Percentiles rank a stretch among this genome's conserved stretches.
phyloP scores from a whole-genome alignment of 2,888 invertebrate genomes.

The Leistus spinibarbis region DNA sequence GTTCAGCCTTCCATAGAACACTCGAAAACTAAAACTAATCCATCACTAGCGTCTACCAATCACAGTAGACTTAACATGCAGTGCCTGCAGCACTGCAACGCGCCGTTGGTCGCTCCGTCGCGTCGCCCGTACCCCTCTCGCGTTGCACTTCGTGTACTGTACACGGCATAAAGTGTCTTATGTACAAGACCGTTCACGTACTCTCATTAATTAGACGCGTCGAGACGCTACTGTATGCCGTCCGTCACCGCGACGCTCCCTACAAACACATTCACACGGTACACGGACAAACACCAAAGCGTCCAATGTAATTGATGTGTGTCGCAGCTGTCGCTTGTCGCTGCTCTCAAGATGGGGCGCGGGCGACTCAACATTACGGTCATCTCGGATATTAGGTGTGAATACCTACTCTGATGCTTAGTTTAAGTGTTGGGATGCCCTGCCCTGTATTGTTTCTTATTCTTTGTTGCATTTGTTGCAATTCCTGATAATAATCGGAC shows the following conservation, averaged over 20 bases:
- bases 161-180: conserved; percentile 7
- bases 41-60: conserved; percentile 23
- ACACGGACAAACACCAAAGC: neutral
- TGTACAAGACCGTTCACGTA: conserved; percentile 14
- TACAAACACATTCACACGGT: neutral
- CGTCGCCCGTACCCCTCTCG: conserved; percentile 1
- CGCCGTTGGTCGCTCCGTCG: conserved; percentile 2
- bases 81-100: neutral
- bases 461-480: neutral
- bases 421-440: no score
- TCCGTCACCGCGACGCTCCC: conserved; percentile 29
- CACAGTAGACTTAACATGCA: conserved; percentile 20
- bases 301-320: conserved; percentile 18
- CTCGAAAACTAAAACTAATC: conserved; percentile 19
- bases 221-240: conserved; percentile 7
- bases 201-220: conserved; percentile 24
- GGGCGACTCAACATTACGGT: neutral
- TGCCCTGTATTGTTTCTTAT: neutral
- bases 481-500: no score
- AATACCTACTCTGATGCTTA: neutral
- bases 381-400: neutral
- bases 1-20: neutral
- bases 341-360: neutral
- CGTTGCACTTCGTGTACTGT: conserved; percentile 1
- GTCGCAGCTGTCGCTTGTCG: conserved; percentile 24